Evolutionary conservation across 2,113 vertebrate species (phyloP).

Genomic region (Syngnathoides biaculeatus): DNA sequence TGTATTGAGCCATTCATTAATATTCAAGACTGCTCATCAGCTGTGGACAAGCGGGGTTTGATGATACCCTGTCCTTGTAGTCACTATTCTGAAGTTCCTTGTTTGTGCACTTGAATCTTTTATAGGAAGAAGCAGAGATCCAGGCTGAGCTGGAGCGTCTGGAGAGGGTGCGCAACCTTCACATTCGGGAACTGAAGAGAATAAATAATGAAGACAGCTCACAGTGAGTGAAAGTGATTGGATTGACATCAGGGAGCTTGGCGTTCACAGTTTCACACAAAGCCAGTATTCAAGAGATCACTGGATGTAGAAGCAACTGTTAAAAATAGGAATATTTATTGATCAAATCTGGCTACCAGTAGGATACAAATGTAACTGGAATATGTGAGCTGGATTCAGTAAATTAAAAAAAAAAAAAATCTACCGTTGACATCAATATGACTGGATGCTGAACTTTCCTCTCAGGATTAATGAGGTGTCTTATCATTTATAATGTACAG

Average conservation of each 20-base stretch:
- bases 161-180: constrained; percentile 98
- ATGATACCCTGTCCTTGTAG: constrained; percentile 43
- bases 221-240: constrained; percentile 80
- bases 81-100: constrained; percentile 41
- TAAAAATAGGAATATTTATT: not conserved
- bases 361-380: not conserved
- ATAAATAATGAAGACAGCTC: constrained; percentile 99
- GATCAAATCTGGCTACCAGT: not conserved
- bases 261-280: constrained; percentile 6
- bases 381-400: not conserved
- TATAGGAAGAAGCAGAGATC: constrained; percentile 99
- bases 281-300: not conserved
- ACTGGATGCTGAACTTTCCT: not conserved
- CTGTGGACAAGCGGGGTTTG: constrained; percentile 45
- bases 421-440: not conserved
- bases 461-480: too few species aligned
- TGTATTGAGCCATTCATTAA: constrained; percentile 23
- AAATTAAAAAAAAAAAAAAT: not conserved
- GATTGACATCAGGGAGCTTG: constrained; percentile 20
- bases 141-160: constrained; percentile 98
- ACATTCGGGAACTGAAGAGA: constrained; percentile 98
- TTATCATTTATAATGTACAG: too few species aligned
- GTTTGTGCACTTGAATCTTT: constrained; percentile 65
- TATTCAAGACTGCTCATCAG: constrained; percentile 47
- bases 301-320: not conserved